phyloP scores from a whole-genome alignment of 2,888 invertebrate genomes.

The Melanargia galathea region DNA sequence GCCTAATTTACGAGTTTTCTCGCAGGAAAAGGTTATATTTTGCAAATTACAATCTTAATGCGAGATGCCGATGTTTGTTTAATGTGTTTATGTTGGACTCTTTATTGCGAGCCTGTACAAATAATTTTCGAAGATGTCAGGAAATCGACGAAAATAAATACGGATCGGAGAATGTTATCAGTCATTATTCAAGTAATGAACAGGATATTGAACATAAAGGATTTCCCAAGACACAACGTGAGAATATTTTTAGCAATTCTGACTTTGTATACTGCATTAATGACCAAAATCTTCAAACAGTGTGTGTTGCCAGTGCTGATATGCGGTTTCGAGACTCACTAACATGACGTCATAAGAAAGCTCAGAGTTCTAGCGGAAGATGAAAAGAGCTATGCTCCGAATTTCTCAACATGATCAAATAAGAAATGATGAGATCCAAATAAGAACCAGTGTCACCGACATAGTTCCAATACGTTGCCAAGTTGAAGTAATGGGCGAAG shows the following conservation, averaged over 20 bases:
- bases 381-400: too few species aligned
- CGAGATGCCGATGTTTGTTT: slow-evolving; percentile 64
- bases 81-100: slow-evolving; percentile 52
- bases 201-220: slow-evolving; percentile 1
- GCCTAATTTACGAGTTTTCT: slow-evolving; percentile 67
- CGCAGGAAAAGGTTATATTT: slow-evolving; percentile 59
- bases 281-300: too few species aligned
- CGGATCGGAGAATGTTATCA: not conserved
- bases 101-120: slow-evolving; percentile 61
- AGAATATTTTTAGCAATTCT: not conserved
- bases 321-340: too few species aligned
- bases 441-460: too few species aligned
- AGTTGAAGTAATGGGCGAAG: too few species aligned
- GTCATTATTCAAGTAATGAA: slow-evolving; percentile 8
- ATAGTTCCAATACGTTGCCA: too few species aligned
- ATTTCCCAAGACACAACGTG: not conserved
- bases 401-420: too few species aligned
- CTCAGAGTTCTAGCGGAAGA: too few species aligned
- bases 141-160: slow-evolving; percentile 16
- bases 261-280: not conserved
- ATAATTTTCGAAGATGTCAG: slow-evolving; percentile 43
- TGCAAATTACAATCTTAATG: slow-evolving; percentile 58
- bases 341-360: too few species aligned
- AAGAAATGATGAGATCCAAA: too few species aligned
- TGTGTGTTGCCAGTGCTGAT: too few species aligned